Evolutionary conservation across 2,888 invertebrate species (phyloP).

Genomic region (Meiosimyza platycephala): DNA sequence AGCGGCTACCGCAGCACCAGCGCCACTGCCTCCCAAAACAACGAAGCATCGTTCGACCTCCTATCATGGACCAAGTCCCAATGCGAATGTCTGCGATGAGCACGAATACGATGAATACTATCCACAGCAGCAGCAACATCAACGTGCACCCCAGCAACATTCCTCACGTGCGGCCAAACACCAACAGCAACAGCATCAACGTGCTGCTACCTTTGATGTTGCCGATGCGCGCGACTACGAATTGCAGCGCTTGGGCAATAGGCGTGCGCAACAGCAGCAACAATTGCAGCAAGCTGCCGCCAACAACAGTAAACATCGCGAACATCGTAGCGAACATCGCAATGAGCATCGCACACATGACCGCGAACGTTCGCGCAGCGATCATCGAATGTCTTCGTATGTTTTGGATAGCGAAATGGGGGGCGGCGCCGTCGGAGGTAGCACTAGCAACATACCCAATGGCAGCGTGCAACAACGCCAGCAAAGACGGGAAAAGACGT

Average conservation of each 20-base stretch:
- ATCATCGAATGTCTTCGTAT: conserved; percentile 61
- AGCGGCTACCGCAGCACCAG: conserved; percentile 48
- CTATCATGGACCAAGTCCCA: conserved; percentile 50
- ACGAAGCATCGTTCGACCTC: conserved; percentile 53
- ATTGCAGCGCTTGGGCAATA: conserved; percentile 61
- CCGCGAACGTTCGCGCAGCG: conserved; percentile 61
- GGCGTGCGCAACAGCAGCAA: conserved; percentile 62
- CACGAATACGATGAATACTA: conserved; percentile 65
- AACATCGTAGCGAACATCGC: conserved; percentile 42
- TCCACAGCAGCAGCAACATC: conserved; percentile 50
- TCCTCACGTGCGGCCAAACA: conserved; percentile 33
- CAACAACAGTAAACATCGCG: conserved; percentile 41
- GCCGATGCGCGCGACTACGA: conserved; percentile 65
- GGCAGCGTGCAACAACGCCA: conserved; percentile 53
- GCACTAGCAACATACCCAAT: conserved; percentile 48
- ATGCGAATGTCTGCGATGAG: conserved; percentile 62
- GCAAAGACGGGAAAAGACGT: conserved; percentile 66
- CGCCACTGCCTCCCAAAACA: conserved; percentile 50
- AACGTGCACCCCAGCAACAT: conserved; percentile 27
- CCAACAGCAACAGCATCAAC: conserved; percentile 47
- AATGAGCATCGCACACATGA: conserved; percentile 48
- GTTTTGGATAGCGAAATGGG: conserved; percentile 50
- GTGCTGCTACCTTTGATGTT: conserved; percentile 64
- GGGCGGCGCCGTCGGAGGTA: conserved; percentile 46
- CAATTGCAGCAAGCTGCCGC: conserved; percentile 51